phyloP scores from a whole-genome alignment of 2,888 invertebrate species.

The Stegophylla sp. region DNA sequence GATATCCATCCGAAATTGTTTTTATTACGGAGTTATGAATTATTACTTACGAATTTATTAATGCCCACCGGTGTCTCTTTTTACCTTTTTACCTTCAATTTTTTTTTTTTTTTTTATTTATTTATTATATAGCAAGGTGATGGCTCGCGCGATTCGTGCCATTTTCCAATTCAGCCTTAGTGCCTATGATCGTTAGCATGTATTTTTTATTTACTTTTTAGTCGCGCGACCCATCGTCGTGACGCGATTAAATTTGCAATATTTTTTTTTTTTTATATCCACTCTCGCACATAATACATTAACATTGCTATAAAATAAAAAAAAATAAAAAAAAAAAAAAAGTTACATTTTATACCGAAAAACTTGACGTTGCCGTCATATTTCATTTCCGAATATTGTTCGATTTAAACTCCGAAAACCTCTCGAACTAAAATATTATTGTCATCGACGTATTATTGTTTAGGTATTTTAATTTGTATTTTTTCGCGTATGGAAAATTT shows the following conservation, averaged over 20 bases:
- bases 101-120: constrained; percentile 31
- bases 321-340: too few species aligned
- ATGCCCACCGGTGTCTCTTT: background rate
- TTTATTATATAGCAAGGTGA: constrained; percentile 6
- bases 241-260: background rate
- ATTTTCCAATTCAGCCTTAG: background rate
- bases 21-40: background rate
- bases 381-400: constrained; percentile 7
- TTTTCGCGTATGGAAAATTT: too few species aligned
- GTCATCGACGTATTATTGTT: too few species aligned
- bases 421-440: background rate
- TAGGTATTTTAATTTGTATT: too few species aligned
- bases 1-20: too few species aligned
- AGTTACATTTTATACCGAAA: background rate
- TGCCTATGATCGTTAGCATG: background rate
- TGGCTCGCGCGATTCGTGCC: background rate
- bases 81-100: background rate
- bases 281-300: background rate
- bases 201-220: constrained; percentile 30
- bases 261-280: background rate
- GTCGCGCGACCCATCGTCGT: background rate
- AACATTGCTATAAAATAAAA: background rate
- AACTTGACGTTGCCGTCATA: background rate
- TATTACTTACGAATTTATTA: constrained; percentile 6
- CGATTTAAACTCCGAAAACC: constrained; percentile 5